phyloP scores from a whole-genome alignment of 2,888 invertebrate species.

The Blera fallax region DNA sequence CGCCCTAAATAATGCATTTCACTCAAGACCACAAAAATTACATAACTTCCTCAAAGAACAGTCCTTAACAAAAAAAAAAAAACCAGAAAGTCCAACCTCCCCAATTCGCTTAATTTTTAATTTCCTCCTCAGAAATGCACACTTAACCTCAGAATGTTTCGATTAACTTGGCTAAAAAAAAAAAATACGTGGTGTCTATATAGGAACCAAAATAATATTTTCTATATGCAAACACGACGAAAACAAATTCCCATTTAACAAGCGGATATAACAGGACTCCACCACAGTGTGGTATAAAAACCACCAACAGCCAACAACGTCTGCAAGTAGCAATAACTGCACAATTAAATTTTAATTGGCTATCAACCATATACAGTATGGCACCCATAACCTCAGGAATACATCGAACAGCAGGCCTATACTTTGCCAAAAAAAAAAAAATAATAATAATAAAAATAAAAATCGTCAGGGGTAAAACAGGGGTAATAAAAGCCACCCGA shows the following conservation, averaged over 20 bases:
- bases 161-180: neutral
- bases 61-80: neutral
- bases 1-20: slow-evolving; percentile 8
- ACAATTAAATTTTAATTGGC: slow-evolving; percentile 70
- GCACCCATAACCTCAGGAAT: slow-evolving; percentile 16
- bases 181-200: neutral
- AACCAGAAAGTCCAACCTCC: neutral
- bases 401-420: slow-evolving; percentile 1
- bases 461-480: neutral
- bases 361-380: slow-evolving; percentile 33
- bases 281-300: neutral
- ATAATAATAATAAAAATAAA: too few species aligned
- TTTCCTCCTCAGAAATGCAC: slow-evolving; percentile 27
- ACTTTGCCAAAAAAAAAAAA: neutral
- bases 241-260: slow-evolving; percentile 22
- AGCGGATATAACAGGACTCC: neutral
- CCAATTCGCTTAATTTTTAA: slow-evolving; percentile 14
- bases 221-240: slow-evolving; percentile 10
- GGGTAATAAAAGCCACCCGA: slow-evolving; percentile 20
- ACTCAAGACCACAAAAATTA: neutral
- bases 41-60: neutral
- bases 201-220: neutral
- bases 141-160: slow-evolving; percentile 32
- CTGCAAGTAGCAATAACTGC: slow-evolving; percentile 62
- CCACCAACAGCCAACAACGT: slow-evolving; percentile 2